Base-by-base conservation (phyloP, 2,888 invertebrate species). In the Serripes groenlandicus region DNA sequence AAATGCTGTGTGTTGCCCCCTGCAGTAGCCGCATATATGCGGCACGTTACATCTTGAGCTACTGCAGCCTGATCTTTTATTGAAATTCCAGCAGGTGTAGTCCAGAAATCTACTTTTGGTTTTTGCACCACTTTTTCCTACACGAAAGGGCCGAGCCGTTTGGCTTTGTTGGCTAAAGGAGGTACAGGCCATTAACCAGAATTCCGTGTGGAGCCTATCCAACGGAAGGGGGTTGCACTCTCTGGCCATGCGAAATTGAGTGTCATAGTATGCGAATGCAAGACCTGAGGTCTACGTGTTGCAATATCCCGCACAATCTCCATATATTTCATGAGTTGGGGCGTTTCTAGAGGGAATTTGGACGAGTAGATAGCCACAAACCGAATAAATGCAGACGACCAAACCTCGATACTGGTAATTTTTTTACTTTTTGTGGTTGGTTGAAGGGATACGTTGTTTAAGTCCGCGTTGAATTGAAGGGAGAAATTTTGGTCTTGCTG, bases 151-250 rank as follows among this genome's bases (percentile, higher is more conserved):
- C 23, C 23, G 60, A n/a, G 30, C n/a, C n/a, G n/a, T n/a, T n/a
- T n/a, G n/a, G n/a, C n/a, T 32, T 26, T 23, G 18, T 21, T 32
- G 1, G 3, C 21, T 23, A 21, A 21, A 21, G 7, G 54, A n/a
- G 42, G 78, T 75, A 32, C 30, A 56, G 15, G 79, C 78, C 79
- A 79, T 76, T 30, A 79, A 4, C 83, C 78, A 83, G n/a, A 75
- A 78, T 42, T 75, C 78, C 9, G 68, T 76, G 32, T 82, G 82
- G 11, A 83, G 5, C 23, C 75, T 35, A 28, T 77, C 73, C 78
- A 75, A 83, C 15, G 78, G 79, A 4, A 75, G 32, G 1, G 23
- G 52, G 0, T 64, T n/a, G 0, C 62, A 26, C 66, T 83, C 76
- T 0, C 76, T 35, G 0, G 76, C 28, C 73, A 64, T 76, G 2